Conservation (phyloP, 2,888 invertebrate species). For the Phymatocera aterrima region DNA sequence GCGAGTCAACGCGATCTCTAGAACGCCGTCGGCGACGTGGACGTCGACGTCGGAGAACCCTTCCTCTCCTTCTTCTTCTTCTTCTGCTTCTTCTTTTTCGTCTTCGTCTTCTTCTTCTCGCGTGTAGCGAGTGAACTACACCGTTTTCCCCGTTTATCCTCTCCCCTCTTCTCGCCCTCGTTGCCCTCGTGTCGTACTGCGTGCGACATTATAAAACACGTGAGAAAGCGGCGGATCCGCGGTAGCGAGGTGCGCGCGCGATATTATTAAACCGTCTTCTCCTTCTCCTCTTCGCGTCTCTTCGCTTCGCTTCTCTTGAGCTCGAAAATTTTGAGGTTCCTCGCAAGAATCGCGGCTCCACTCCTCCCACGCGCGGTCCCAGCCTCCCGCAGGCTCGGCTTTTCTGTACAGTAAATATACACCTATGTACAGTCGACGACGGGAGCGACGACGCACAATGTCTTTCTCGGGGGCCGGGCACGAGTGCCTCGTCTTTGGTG, state of each 20-base stretch:
- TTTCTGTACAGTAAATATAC: too few relatives aligned
- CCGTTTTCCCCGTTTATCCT: not conserved
- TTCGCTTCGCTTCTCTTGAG: too few relatives aligned
- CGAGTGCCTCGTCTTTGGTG: slow-evolving; percentile 13
- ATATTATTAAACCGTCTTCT: slow-evolving; percentile 40
- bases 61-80: slow-evolving; percentile 42
- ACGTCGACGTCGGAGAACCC: slow-evolving; percentile 20
- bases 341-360: too few relatives aligned
- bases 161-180: not conserved
- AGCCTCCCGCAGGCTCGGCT: too few relatives aligned
- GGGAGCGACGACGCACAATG: slow-evolving; percentile 5
- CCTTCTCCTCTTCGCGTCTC: too few relatives aligned
- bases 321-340: too few relatives aligned
- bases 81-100: slow-evolving; percentile 36
- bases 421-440: too few relatives aligned
- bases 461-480: too few relatives aligned
- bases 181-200: not conserved
- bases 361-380: too few relatives aligned
- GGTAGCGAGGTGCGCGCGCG: slow-evolving; percentile 6
- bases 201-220: not conserved
- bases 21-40: slow-evolving; percentile 8
- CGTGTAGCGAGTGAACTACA: slow-evolving; percentile 17
- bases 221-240: not conserved
- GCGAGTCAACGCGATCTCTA: slow-evolving; percentile 25
- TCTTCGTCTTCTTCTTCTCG: not conserved